Evolutionary conservation across 1,140 invertebrate genomes (phyloP), one percentile per base, ranked within the genome.

Genomic region (Tetramorium alpestre): DNA sequence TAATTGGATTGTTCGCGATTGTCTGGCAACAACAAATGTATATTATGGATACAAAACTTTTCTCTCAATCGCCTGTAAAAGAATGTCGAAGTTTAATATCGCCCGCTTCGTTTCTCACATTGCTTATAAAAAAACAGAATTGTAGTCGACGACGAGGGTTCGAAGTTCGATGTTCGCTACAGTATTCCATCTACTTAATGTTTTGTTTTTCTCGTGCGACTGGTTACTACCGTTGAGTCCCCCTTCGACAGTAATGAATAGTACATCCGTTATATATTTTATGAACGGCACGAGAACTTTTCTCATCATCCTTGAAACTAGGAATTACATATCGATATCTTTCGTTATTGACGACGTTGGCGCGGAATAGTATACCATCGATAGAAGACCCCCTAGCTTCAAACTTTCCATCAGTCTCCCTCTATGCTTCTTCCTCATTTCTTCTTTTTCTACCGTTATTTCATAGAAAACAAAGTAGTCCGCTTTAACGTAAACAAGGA

Each of bases 271-370:
- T 87, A 67, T 77, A 85, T 87, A 87, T 76, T 85, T 87, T 76
- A 87, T 85, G 81, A 87, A 73, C 64, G 64, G 69, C 69, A 60
- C 44, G 41, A 82, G 76, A 88, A 88, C 86, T 87, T 89, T 89
- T 76, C 86, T 87, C 86, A 89, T 89, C 77, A 89, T 87, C 86
- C 47, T 76, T 25, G 49, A 62, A 85, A 80, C 67, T 78, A 88
- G 28, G 67, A 88, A 86, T 87, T 88, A 88, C 73, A 86, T 86
- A 80, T 86, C 73, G 73, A 80, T 88, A 86, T 70, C 51, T 70
- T 56, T 25, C 64, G 72, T 87, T 87, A 70, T 44, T 84, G 77
- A 73, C 80, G 80, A 85, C 33, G 49, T 80, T 47, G 85, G 75
- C 44, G 33, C 44, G 65, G 65, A 81, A 87, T 67, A 82, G 44